Evolutionary conservation across 2,113 vertebrate species (phyloP), one percentile per base, ranked within the genome.

Genomic region (Laticauda laticaudata): DNA sequence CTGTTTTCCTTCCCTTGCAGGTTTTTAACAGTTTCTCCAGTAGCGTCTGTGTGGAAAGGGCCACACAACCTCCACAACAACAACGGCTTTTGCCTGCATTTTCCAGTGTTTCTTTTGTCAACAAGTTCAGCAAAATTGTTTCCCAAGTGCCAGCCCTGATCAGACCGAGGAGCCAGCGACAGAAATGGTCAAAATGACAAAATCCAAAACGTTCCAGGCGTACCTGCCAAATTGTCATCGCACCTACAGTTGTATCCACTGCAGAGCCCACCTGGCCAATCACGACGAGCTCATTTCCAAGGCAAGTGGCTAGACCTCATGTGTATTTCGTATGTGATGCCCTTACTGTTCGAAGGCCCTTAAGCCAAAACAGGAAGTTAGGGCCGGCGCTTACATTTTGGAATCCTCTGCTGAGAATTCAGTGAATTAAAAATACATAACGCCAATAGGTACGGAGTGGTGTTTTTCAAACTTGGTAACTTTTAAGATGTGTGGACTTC

Each of bases 151-250:
- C 98, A 98, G 98, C 98, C 98, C 98, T 91, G 98, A 98, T 98
- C 97, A 97, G 97, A 98, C 97, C 95, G 98, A 98, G 96, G 98
- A 98, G 96, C 93, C 96, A 96, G 98, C 98, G 91, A 98, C 98
- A 96, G 99, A 99, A 97, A 99, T 99, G 99, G 99, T 99, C 97
- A 99, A 99, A 97, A 99, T 99, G 99, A 99, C 99, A 96, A 99
- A 99, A 96, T 99, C 99, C 39, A 99, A 99, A 97, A 99, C 99
- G 90, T 99, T 99, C 98, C 99, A 99, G 98, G 99, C 99, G 81
- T 99, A 99, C 95, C 98, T 99, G 98, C 99, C 99, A 0, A 98
- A 96, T 96, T 99, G 99, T 96, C 99, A 99, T 89, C 98, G 99
- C 87, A 99, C 99, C 7, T 99, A 99, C 98, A 99, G 99, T 98